phyloP scores from a whole-genome alignment of 2,113 vertebrate genomes.

The Elaphurus davidianus region DNA sequence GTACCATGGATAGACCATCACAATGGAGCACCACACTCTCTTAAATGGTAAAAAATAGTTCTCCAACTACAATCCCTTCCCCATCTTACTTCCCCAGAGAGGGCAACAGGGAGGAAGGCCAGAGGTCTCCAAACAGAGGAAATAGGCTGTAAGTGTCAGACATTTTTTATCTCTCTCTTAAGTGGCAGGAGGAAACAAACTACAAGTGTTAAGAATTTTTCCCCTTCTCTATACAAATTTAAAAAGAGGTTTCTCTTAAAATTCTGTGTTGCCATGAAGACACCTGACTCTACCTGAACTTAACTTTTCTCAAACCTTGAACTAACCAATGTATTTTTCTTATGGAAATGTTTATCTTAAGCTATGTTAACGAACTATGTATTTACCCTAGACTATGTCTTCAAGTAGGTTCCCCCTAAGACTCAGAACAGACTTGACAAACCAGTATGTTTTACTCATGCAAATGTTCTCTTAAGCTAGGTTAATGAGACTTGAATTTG shows the following conservation, averaged over 20 bases:
- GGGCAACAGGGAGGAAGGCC: not conserved
- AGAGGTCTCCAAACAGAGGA: not conserved
- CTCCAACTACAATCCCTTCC: not conserved
- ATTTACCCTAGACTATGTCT: not conserved
- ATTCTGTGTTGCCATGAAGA: not conserved
- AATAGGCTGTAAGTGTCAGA: not conserved
- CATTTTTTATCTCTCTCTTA: not conserved
- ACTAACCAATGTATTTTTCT: not conserved
- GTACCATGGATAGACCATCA: not conserved
- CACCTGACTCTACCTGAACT: not conserved
- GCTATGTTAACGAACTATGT: not conserved
- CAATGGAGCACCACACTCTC: accelerated
- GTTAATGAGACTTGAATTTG: not conserved
- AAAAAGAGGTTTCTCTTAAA: not conserved
- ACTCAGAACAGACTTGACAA: not conserved
- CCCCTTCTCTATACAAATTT: not conserved
- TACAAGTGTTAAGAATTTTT: not conserved
- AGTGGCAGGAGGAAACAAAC: not conserved
- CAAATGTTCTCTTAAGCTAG: not conserved
- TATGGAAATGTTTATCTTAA: not conserved
- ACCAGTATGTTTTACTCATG: not conserved
- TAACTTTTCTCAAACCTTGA: not conserved
- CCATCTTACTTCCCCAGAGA: not conserved
- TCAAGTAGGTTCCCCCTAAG: not conserved
- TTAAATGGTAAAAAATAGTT: not conserved